Evolutionary conservation across 2,888 invertebrate species (phyloP), one percentile per base, ranked within the genome.

Genomic region (Drosophila barbarae): DNA sequence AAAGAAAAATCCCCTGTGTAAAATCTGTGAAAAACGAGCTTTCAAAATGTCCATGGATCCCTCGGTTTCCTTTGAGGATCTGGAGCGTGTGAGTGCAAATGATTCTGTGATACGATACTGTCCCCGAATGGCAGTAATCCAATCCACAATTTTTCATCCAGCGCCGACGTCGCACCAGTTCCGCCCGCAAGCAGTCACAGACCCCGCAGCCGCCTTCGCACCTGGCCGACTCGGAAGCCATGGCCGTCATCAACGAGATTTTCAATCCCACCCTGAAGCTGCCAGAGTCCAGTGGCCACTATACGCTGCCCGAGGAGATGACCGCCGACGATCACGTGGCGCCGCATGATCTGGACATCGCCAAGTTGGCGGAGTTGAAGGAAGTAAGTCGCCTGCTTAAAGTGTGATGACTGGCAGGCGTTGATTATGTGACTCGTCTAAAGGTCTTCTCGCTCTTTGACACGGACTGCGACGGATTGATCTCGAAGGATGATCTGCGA

Each of bases 391-490:
- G 0, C n/a, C 35, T 36, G 35, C 35, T n/a, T 7, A 4, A 36
- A 9, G n/a, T 36, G 4, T 1, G 26, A 30, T 6, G 21, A n/a
- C 5, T 15, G n/a, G 2, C 23, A 9, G 13, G n/a, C 23, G 18
- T 41, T 60, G 23, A 57, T 18, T 84, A 21, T 55, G 13, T 39
- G 42, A 26, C n/a, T 39, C 23, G 12, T 42, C 10, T 28, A 8
- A 71, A 93, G 93, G 92, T 92, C 2, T 93, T 93, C 82, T 88
- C 92, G 42, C 89, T 93, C 5, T 93, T 93, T 71, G 93, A 93
- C 75, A 88, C 93, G 84, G 91, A 93, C 73, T 91, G 92, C 26
- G 93, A 93, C 77, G 93, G 93, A 0, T 90, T 91, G 76, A 93
- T 93, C 69, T 92, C 93, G 76, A 91, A 91, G 76, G 91, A 91